These are phyloP conservation scores for Sebastiscus albofasciatus DNA, from an alignment of 2,797 vertebrate genomes.

Conservation along the genomic window DNA sequence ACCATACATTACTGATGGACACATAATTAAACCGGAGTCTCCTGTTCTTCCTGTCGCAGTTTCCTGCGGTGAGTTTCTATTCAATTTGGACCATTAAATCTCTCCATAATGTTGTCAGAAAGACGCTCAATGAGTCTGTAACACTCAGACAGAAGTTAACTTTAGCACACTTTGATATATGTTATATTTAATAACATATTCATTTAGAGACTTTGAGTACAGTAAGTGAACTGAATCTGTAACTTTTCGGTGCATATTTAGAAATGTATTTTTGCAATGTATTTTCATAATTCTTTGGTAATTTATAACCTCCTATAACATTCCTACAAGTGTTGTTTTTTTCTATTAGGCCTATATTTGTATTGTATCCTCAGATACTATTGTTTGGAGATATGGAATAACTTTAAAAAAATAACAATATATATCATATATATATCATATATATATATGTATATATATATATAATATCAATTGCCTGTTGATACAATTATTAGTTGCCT, in stretches of 20 bases:
- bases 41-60: not conserved
- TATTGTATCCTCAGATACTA: not conserved
- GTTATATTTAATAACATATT: not conserved
- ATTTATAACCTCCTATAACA: not conserved
- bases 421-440: no score
- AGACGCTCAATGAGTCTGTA: not conserved
- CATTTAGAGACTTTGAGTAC: not conserved
- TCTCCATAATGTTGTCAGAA: not conserved
- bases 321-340: not conserved
- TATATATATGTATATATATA: no score
- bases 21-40: slow-evolving; percentile 6
- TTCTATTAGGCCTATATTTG: not conserved
- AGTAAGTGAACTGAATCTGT: not conserved
- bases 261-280: not conserved
- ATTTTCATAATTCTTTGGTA: not conserved
- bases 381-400: not conserved
- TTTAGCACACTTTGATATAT: not conserved
- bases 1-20: not conserved
- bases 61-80: slow-evolving; percentile 43
- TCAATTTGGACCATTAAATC: not conserved
- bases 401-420: not conserved
- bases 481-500: not conserved
- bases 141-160: not conserved
- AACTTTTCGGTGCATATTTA: not conserved
- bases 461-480: not conserved